Evolutionary conservation across 53 echinoderm and acorn worm genomes (phyloP), one percentile per base, ranked within the genome.

Genomic region (Arbacia lixula): DNA sequence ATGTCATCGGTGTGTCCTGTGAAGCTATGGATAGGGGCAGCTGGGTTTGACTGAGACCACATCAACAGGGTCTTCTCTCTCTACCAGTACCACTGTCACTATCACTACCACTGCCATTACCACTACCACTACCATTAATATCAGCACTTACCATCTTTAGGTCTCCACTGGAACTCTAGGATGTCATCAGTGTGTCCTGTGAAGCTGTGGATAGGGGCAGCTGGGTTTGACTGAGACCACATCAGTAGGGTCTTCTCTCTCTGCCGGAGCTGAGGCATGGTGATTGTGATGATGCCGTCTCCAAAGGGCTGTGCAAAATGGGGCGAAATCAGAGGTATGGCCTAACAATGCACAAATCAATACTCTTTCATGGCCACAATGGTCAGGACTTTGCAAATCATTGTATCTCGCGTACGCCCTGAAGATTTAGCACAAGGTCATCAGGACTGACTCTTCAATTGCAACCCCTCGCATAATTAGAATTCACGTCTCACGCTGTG

Each of bases 101-200:
- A 46, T 46, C 46, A 46, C 46, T 14, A 46, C 14, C 46, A 46
- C 8, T 14, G 14, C 14, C 46, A 8, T 46, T 14, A 46, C 14
- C 46, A 46, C 14, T 14, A 46, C 46, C 46, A 46, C 14, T 20
- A 57, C 22, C 58, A 57, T 57, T 21, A 57, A 5, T 21, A 57
- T 57, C 58, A 57, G 9, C 58, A 57, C 21, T 28, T 78, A 78
- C 79, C 40, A 60, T 78, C 79, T 78, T 78, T 78, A 24, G 60
- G 79, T 40, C 92, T 85, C 98, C 98, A 98, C 19, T 98, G 94
- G 78, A 98, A 98, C n/a, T 98, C 98, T 49, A 98, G 88, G 35
- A 98, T 94, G 62, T 94, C 92, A 33, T 98, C 98, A 11, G 86
- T 89, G 63, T 98, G 98, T 19, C 98, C 98, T 6, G 86, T 88